A percentile compares a stretch with the other conserved stretches of the same genome.
Evolutionary conservation across 2,113 vertebrate genomes (phyloP).

Genomic region (Rhinichthys klamathensis): DNA sequence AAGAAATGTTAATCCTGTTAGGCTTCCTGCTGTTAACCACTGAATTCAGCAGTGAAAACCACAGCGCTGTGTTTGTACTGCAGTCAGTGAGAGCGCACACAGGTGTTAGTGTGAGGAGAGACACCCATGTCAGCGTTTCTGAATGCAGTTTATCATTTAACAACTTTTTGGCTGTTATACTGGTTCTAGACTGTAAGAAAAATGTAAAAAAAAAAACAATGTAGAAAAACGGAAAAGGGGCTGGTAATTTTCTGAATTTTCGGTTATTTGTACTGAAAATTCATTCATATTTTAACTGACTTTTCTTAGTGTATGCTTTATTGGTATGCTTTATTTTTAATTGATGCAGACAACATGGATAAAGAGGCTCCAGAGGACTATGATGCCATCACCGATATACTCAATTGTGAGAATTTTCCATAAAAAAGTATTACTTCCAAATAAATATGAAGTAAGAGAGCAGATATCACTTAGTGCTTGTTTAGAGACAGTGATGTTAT

Average conservation of each 20-base stretch:
- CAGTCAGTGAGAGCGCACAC: background rate
- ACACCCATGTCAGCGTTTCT: background rate
- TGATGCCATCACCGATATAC: conserved; percentile 13
- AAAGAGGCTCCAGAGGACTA: background rate
- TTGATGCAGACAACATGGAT: background rate
- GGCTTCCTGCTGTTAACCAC: conserved; percentile 9
- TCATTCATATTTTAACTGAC: background rate
- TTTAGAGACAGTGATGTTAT: background rate
- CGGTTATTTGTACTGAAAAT: too few species aligned
- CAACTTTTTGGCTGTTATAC: background rate
- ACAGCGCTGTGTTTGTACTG: background rate
- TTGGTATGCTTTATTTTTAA: conserved; percentile 1
- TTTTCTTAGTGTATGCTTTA: background rate
- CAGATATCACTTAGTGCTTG: background rate
- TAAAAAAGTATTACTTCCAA: background rate
- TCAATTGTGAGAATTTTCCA: background rate
- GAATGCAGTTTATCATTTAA: background rate
- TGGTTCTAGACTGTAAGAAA: background rate
- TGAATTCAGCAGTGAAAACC: conserved; percentile 11
- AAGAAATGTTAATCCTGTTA: background rate
- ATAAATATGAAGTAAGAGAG: background rate
- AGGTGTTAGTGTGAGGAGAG: background rate
- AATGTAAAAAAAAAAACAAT: too few species aligned
- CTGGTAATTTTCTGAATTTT: background rate
- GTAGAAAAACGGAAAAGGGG: background rate